Conservation (phyloP, 1,140 invertebrate species). For the Sipha flava region DNA sequence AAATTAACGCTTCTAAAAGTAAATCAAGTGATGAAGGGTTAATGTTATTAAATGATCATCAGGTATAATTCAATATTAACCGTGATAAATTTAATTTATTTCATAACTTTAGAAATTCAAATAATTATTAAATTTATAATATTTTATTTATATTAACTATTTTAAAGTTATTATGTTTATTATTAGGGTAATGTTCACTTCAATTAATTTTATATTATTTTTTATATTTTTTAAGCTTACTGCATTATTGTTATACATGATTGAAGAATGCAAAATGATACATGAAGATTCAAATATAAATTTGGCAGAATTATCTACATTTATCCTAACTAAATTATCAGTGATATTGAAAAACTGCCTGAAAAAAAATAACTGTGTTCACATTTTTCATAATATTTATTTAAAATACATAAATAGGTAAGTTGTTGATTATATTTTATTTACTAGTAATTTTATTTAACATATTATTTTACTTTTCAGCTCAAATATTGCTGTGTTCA, state of each 20-base stretch:
- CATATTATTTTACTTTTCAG: constrained; percentile 21
- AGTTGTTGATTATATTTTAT: background rate
- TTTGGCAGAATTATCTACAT: constrained; percentile 2
- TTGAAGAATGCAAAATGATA: constrained; percentile 21
- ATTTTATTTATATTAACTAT: background rate
- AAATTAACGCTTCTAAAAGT: constrained; percentile 76
- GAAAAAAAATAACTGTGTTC: constrained; percentile 9
- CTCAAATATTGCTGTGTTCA: constrained; percentile 18
- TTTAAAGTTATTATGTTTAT: background rate
- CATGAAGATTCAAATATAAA: constrained; percentile 11
- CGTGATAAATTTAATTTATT: no score
- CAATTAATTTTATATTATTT: background rate
- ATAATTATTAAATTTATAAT: constrained; percentile 7
- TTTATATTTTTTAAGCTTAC: background rate
- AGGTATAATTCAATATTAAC: constrained; percentile 52
- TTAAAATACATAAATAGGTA: constrained; percentile 21
- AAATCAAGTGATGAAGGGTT: constrained; percentile 63
- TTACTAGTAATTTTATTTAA: background rate
- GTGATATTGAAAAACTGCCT: constrained; percentile 10
- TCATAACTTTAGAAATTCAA: no score
- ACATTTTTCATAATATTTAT: constrained; percentile 23
- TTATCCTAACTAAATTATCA: background rate
- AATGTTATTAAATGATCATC: constrained; percentile 54
- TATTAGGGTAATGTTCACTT: no score
- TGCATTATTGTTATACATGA: constrained; percentile 6